A percentile compares a stretch with the other conserved stretches of the same genome.
phyloP scores from a whole-genome alignment of 1,140 invertebrate genomes.

The Lithobius niger region DNA sequence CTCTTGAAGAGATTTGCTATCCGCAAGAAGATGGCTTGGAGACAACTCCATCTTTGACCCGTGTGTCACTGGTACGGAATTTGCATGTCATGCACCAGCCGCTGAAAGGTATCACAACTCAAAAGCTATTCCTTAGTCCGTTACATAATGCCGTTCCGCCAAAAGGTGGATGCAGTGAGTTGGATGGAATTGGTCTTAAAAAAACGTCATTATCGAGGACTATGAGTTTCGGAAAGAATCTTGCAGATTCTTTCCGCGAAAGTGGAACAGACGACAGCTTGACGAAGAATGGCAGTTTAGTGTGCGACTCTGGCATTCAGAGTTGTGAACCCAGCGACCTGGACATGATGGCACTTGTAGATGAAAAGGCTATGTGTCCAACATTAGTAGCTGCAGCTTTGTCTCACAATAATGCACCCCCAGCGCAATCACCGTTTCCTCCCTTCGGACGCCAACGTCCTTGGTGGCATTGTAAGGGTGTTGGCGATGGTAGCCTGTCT shows the following conservation, averaged over 20 bases:
- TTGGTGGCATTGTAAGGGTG: background rate
- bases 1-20: constrained; percentile 4
- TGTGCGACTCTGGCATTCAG: constrained; percentile 7
- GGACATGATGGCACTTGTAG: background rate
- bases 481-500: background rate
- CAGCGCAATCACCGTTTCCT: too few relatives aligned
- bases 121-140: too few relatives aligned
- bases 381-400: background rate
- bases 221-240: background rate
- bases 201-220: too few relatives aligned
- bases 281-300: background rate
- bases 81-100: too few relatives aligned
- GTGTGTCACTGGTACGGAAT: too few relatives aligned
- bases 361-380: background rate
- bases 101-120: too few relatives aligned
- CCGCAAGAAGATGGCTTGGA: background rate
- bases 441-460: background rate
- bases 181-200: too few relatives aligned
- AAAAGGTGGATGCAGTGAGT: too few relatives aligned
- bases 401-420: too few relatives aligned
- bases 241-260: background rate
- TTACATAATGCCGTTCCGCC: too few relatives aligned
- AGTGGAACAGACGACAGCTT: background rate
- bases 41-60: too few relatives aligned
- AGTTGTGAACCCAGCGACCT: constrained; percentile 4